A percentile compares a stretch with the other conserved stretches of the same genome.
These are phyloP conservation scores for Zaprionus kolodkinae DNA, from an alignment of 1,140 invertebrate genomes.

Conservation along the genomic window DNA sequence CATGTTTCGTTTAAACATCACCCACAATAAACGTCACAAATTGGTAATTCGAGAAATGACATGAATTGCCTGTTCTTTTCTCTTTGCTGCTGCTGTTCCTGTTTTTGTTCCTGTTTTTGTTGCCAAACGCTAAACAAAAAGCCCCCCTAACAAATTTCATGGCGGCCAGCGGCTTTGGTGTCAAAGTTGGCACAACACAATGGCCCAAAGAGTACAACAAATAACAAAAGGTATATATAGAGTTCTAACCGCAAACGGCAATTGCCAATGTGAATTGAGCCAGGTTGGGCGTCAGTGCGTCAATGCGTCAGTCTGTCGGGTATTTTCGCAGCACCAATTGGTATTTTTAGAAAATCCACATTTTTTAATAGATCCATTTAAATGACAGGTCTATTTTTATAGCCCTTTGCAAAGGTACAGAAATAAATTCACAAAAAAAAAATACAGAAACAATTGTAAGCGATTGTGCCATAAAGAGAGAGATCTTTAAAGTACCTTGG, in stretches of 20 bases:
- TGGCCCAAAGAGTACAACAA: conserved; percentile 14
- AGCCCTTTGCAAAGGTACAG: conserved; percentile 51
- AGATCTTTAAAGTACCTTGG: not conserved
- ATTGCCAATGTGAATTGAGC: conserved; percentile 61
- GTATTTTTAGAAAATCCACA: conserved; percentile 74
- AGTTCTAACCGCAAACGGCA: conserved; percentile 59
- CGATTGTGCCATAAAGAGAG: not conserved
- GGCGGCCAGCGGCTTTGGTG: conserved; percentile 55
- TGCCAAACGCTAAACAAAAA: conserved; percentile 26
- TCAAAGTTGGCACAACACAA: conserved; percentile 62
- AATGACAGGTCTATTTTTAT: conserved; percentile 75
- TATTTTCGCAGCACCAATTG: conserved; percentile 34
- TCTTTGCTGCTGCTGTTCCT: conserved; percentile 17
- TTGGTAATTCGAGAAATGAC: conserved; percentile 59
- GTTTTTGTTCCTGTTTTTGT: not conserved
- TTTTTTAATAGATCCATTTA: conserved; percentile 70
- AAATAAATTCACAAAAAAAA: conserved; percentile 12
- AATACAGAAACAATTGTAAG: not conserved
- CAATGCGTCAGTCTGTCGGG: conserved; percentile 1
- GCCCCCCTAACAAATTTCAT: conserved; percentile 24
- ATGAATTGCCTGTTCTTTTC: conserved; percentile 46
- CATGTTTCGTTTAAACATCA: conserved; percentile 31
- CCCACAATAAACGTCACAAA: conserved; percentile 77
- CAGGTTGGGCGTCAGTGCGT: conserved; percentile 18
- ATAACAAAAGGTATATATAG: conserved; percentile 25